Percentiles rank a stretch among this genome's conserved stretches.
These are phyloP conservation scores for Macrotrachela quadricornifera DNA, from an alignment of 1,140 invertebrate genomes.

Conservation along the genomic window DNA sequence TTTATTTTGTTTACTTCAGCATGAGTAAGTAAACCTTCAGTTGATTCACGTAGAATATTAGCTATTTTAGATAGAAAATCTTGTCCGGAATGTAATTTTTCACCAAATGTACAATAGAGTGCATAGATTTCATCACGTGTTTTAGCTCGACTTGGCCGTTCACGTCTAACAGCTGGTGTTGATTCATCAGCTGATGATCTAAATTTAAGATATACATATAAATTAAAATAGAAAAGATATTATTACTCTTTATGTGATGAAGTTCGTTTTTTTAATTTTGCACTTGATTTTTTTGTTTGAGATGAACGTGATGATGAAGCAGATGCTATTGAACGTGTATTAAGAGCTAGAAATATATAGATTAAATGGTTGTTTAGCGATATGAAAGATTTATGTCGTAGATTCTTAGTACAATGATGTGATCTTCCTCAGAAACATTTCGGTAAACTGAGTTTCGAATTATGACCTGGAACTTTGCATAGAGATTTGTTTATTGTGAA, in stretches of 20 bases:
- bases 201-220: not conserved
- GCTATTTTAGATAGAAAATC: slow-evolving; percentile 18
- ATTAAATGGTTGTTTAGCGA: too few species aligned
- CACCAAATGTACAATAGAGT: slow-evolving; percentile 9
- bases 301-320: not conserved
- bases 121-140: slow-evolving; percentile 9
- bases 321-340: too few species aligned
- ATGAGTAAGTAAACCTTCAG: slow-evolving; percentile 20
- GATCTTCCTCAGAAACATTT: too few species aligned
- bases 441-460: too few species aligned
- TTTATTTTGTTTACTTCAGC: slow-evolving; percentile 17
- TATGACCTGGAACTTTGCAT: too few species aligned
- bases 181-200: not conserved
- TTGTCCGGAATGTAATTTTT: not conserved
- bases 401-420: too few species aligned
- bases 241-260: slow-evolving; percentile 8
- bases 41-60: slow-evolving; percentile 16
- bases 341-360: too few species aligned
- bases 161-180: not conserved
- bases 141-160: not conserved
- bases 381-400: too few species aligned
- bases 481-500: too few species aligned
- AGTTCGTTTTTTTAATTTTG: not conserved
- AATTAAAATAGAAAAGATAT: slow-evolving; percentile 9
- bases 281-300: not conserved